These are phyloP conservation scores for Pempheris klunzingeri DNA, from an alignment of 2,797 vertebrate species.

Conservation along the genomic window DNA sequence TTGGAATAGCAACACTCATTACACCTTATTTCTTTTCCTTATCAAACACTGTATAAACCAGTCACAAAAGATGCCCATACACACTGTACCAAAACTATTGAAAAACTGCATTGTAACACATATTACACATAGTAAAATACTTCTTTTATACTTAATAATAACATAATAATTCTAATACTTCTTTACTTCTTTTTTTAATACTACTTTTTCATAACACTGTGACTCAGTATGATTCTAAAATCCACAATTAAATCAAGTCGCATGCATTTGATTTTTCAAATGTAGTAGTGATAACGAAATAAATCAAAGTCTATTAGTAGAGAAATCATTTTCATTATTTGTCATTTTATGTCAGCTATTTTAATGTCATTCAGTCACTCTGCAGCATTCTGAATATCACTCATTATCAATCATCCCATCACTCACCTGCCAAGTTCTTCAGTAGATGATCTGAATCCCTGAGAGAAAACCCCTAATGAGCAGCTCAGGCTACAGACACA, in stretches of 20 bases:
- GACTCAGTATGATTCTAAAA: neutral
- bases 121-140: no score
- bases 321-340: neutral
- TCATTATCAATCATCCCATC: neutral
- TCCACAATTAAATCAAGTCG: neutral
- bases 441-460: neutral
- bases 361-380: no score
- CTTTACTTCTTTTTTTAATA: no score
- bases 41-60: neutral
- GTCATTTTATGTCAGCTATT: no score
- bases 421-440: slow-evolving; percentile 11
- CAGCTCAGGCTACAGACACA: neutral
- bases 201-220: neutral
- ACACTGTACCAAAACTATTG: neutral
- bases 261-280: neutral
- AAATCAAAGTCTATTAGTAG: neutral
- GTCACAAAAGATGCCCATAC: neutral
- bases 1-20: no score
- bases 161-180: no score
- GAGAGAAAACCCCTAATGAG: neutral
- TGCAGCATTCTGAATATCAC: neutral
- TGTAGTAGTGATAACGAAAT: neutral
- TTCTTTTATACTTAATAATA: no score
- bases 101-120: neutral
- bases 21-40: neutral